Conservation (phyloP, 2,888 invertebrate species). For the Synergus laeviventris region DNA sequence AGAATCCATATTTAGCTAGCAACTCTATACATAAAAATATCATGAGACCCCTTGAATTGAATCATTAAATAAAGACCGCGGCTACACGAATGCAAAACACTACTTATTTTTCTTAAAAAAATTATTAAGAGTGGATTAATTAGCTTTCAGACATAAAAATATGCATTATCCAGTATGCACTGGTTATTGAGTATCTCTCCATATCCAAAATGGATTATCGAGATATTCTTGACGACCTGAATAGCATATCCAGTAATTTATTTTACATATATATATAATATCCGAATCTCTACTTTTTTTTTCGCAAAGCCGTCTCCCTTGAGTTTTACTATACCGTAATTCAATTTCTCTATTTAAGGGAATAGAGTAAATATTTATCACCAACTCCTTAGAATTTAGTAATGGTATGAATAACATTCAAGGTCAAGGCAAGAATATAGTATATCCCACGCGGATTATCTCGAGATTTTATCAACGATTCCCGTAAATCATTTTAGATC, state of each 20-base stretch:
- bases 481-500: conserved; percentile 27
- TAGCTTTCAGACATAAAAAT: too few species aligned
- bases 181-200: too few species aligned
- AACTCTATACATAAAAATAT: too few species aligned
- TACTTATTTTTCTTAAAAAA: too few species aligned
- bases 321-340: neutral
- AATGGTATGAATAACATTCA: conserved; percentile 18
- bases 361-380: conserved; percentile 22
- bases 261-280: too few species aligned
- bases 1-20: neutral
- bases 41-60: too few species aligned
- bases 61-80: too few species aligned
- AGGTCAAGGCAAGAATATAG: conserved; percentile 22
- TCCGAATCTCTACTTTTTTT: neutral
- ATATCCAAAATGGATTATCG: too few species aligned
- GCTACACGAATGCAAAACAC: too few species aligned
- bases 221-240: too few species aligned
- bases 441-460: conserved; percentile 28
- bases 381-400: neutral
- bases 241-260: neutral
- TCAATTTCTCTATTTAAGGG: conserved; percentile 13
- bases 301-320: neutral
- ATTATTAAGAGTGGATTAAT: too few species aligned
- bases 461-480: conserved; percentile 24
- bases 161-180: too few species aligned